Evolutionary conservation across 1,140 invertebrate genomes (phyloP).

Genomic region (Drosophila willistoni): DNA sequence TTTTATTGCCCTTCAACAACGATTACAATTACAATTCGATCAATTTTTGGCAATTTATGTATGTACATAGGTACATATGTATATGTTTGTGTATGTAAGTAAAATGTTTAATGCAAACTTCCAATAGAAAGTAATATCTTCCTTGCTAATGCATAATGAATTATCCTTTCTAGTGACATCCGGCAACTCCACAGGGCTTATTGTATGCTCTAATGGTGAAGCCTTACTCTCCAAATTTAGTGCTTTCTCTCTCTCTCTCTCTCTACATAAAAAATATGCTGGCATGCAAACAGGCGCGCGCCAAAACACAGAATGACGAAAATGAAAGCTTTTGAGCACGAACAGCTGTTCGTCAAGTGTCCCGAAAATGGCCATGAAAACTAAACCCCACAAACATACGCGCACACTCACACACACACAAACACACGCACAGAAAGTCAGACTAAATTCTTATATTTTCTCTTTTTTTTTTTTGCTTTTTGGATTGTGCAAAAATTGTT

Average conservation of each 20-base stretch:
- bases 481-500: constrained; percentile 5
- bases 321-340: constrained; percentile 41
- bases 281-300: constrained; percentile 69
- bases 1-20: no score
- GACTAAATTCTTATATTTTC: background rate
- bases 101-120: no score
- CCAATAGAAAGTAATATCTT: no score
- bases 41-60: no score
- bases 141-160: background rate
- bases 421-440: background rate
- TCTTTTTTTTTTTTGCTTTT: background rate
- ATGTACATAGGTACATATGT: no score
- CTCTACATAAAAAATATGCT: constrained; percentile 30
- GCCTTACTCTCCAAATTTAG: background rate
- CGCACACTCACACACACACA: constrained; percentile 27
- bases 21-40: no score
- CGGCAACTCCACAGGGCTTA: background rate
- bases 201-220: background rate
- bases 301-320: constrained; percentile 19
- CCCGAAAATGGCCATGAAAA: constrained; percentile 43
- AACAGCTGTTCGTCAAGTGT: constrained; percentile 63
- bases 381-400: constrained; percentile 9
- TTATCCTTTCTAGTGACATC: background rate
- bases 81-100: no score
- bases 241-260: constrained; percentile 3